phyloP scores from a whole-genome alignment of 2,888 invertebrate genomes.

The Nephrotoma flavescens region DNA sequence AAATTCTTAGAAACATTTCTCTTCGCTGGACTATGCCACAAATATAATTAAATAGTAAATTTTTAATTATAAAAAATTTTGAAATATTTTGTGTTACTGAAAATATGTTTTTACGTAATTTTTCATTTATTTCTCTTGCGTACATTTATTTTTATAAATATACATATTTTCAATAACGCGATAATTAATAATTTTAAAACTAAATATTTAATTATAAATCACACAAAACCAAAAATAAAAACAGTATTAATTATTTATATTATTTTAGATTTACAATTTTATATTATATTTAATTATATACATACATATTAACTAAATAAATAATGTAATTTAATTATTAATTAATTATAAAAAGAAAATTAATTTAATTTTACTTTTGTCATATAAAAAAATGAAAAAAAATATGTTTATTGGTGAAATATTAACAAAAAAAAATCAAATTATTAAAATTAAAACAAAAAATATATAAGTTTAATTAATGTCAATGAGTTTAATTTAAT shows the following conservation, averaged over 20 bases:
- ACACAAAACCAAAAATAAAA: background rate
- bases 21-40: background rate
- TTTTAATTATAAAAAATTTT: background rate
- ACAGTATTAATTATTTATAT: background rate
- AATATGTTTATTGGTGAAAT: background rate
- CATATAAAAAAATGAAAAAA: background rate
- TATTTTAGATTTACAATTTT: conserved; percentile 4
- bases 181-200: background rate
- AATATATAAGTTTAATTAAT: background rate
- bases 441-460: background rate
- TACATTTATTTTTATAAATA: too few species aligned
- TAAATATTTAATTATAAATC: background rate
- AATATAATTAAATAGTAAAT: background rate
- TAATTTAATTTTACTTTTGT: conserved; percentile 1
- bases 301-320: background rate
- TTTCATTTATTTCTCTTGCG: background rate
- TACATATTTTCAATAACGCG: background rate
- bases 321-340: background rate
- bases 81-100: background rate
- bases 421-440: background rate
- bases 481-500: background rate
- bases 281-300: background rate
- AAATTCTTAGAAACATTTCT: background rate
- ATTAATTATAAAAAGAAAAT: background rate
- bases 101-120: background rate